Evolutionary conservation across 2,797 vertebrate species (phyloP).

Genomic region (Hoplostethus mediterraneus): DNA sequence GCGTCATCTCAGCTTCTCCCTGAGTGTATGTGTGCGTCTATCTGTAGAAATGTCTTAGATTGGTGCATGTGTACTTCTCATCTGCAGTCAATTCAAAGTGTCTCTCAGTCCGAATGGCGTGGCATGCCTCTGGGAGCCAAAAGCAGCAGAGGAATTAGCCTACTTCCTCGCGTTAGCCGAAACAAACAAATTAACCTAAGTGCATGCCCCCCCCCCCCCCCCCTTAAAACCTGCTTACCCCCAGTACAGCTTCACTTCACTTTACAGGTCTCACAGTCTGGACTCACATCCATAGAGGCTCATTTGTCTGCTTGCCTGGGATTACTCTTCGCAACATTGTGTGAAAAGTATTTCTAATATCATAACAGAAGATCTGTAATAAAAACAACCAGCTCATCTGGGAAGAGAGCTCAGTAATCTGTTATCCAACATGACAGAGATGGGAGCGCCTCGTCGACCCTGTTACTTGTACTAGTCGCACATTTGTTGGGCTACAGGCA

Average conservation of each 20-base stretch:
- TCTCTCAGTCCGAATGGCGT: not conserved
- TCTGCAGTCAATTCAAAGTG: too few species aligned
- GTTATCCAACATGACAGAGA: too few species aligned
- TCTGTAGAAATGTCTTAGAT: not conserved
- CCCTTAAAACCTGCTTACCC: conserved; percentile 1
- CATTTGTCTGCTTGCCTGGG: not conserved
- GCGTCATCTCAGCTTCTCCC: too few species aligned
- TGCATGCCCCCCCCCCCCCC: not conserved
- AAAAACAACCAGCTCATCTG: too few species aligned
- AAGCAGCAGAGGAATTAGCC: conserved; percentile 28
- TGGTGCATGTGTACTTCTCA: not conserved
- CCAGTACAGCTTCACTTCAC: not conserved
- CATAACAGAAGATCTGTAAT: accelerated
- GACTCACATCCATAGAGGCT: not conserved
- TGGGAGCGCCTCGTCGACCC: conserved; percentile 6
- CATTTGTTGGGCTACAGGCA: not conserved
- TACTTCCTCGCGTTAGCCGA: not conserved
- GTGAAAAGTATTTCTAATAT: conserved; percentile 8
- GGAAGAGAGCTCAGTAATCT: too few species aligned
- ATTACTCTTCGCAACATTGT: conserved; percentile 12
- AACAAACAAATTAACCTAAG: conserved; percentile 34
- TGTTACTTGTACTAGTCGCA: conserved; percentile 21
- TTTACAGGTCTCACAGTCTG: accelerated
- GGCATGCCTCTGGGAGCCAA: conserved; percentile 19
- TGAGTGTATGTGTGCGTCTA: not conserved